phyloP scores from a whole-genome alignment of 2,888 invertebrate species.

The Platycheirus rosarum region DNA sequence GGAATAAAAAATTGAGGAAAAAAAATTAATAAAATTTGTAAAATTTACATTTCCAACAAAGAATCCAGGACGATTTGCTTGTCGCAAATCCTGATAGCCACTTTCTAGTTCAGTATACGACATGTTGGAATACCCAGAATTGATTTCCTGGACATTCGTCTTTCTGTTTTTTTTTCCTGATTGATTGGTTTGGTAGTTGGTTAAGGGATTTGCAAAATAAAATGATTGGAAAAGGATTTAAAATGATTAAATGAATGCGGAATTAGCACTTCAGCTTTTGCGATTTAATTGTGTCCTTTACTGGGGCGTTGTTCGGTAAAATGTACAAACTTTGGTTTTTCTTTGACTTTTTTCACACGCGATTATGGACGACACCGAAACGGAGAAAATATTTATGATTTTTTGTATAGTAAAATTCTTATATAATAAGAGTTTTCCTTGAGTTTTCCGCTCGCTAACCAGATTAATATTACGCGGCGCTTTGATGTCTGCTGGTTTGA shows the following conservation, averaged over 20 bases:
- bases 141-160: slow-evolving; percentile 49
- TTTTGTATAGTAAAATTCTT: slow-evolving; percentile 11
- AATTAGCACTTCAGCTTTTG: slow-evolving; percentile 28
- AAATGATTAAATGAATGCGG: slow-evolving; percentile 46
- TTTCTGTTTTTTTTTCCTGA: not conserved
- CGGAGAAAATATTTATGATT: not conserved
- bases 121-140: slow-evolving; percentile 83
- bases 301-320: slow-evolving; percentile 8
- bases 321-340: too few species aligned
- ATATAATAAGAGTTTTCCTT: slow-evolving; percentile 53
- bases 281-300: slow-evolving; percentile 13
- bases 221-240: slow-evolving; percentile 22
- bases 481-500: slow-evolving; percentile 47
- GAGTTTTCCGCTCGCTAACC: slow-evolving; percentile 22
- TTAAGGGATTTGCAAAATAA: slow-evolving; percentile 15
- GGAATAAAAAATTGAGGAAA: slow-evolving; percentile 37
- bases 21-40: slow-evolving; percentile 14
- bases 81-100: slow-evolving; percentile 94
- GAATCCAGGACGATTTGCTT: slow-evolving; percentile 87
- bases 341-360: slow-evolving; percentile 9
- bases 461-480: slow-evolving; percentile 54
- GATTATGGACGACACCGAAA: not conserved
- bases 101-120: slow-evolving; percentile 96
- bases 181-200: not conserved
- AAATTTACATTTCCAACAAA: slow-evolving; percentile 87